These are phyloP conservation scores for Lysiphlebus fabarum DNA, from an alignment of 1,140 invertebrate genomes.

Conservation along the genomic window DNA sequence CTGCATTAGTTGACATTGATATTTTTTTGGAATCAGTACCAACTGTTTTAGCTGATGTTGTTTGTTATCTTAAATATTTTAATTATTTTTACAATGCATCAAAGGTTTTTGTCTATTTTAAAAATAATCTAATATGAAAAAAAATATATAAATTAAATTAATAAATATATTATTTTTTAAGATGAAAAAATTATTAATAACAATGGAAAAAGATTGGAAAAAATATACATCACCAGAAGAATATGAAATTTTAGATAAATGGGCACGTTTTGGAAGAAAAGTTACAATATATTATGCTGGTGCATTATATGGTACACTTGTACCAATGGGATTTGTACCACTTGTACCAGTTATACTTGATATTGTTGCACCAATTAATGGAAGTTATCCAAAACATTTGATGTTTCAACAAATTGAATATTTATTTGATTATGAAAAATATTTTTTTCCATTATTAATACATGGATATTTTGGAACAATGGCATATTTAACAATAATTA, in stretches of 20 bases:
- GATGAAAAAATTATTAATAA: constrained; percentile 31
- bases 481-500: constrained; percentile 28
- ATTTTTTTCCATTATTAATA: constrained; percentile 32
- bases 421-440: constrained; percentile 32
- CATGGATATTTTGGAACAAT: constrained; percentile 34
- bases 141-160: not conserved
- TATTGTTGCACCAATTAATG: constrained; percentile 26
- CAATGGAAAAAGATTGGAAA: constrained; percentile 35
- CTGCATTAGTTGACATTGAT: constrained; percentile 29
- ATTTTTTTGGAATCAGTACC: constrained; percentile 31
- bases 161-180: constrained; percentile 12
- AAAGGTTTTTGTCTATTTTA: constrained; percentile 22
- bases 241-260: constrained; percentile 25
- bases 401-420: constrained; percentile 34
- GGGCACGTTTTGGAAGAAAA: constrained; percentile 29
- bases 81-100: constrained; percentile 31
- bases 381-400: constrained; percentile 24
- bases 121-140: not conserved
- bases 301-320: constrained; percentile 31
- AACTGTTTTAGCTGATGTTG: constrained; percentile 32
- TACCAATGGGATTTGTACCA: constrained; percentile 31
- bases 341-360: constrained; percentile 26
- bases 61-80: constrained; percentile 32
- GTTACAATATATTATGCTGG: constrained; percentile 29
- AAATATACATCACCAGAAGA: constrained; percentile 22